These are phyloP conservation scores for Malurus splendens DNA, from an alignment of 2,797 vertebrate species.

Conservation along the genomic window DNA sequence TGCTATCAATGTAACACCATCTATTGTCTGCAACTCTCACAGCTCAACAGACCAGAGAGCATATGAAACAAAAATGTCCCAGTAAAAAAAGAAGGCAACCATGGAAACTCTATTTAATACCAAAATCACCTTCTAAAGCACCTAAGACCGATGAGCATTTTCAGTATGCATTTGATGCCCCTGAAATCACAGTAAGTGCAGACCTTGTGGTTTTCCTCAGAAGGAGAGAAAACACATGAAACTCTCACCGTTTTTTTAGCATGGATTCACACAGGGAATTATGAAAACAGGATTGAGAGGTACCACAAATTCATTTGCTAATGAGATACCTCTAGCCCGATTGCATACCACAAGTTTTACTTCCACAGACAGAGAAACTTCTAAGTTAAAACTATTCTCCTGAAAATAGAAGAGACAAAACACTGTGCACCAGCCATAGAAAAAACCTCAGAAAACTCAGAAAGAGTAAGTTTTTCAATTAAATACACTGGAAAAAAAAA, in stretches of 20 bases:
- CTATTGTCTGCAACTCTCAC: not conserved
- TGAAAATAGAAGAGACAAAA: not conserved
- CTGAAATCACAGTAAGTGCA: not conserved
- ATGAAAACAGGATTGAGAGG: not conserved
- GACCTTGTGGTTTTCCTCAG: not conserved
- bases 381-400: not conserved
- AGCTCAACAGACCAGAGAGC: not conserved
- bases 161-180: not conserved
- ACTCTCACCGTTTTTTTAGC: not conserved
- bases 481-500: not conserved
- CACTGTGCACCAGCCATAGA: not conserved
- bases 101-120: not conserved
- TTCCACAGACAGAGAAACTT: not conserved
- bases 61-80: not conserved
- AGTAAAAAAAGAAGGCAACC: not conserved
- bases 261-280: not conserved
- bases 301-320: not conserved
- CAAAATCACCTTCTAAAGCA: not conserved
- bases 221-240: not conserved
- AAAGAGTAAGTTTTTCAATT: not conserved
- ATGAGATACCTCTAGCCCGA: not conserved
- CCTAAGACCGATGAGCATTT: not conserved
- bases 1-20: not conserved
- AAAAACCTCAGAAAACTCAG: not conserved
- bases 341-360: not conserved